Evolutionary conservation across 2,888 invertebrate genomes (phyloP).

Genomic region (Rapana venosa): DNA sequence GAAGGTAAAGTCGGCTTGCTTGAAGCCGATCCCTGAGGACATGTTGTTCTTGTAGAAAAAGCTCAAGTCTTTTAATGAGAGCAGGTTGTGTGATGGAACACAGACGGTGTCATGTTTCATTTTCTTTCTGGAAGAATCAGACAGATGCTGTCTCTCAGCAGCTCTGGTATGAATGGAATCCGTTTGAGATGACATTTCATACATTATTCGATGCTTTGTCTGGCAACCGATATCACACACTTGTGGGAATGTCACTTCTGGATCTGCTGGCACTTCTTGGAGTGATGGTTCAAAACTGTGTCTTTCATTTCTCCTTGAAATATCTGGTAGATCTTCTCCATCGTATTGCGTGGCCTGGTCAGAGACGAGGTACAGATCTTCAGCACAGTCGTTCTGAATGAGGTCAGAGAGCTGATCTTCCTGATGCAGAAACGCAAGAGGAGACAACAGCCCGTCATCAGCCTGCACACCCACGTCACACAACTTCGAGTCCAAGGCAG

Average conservation of each 20-base stretch:
- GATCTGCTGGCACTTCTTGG: not conserved
- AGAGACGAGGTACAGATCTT: constrained; percentile 54
- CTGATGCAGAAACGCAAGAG: constrained; percentile 53
- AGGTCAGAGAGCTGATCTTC: constrained; percentile 49
- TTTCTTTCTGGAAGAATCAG: not conserved
- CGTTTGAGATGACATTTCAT: constrained; percentile 42
- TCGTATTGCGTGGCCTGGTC: constrained; percentile 60
- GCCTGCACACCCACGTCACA: constrained; percentile 47
- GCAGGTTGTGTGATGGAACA: not conserved
- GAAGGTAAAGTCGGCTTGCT: not conserved
- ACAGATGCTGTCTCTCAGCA: not conserved
- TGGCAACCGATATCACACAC: constrained; percentile 17
- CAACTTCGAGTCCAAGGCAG: not conserved
- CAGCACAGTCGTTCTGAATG: constrained; percentile 44
- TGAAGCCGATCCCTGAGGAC: not conserved
- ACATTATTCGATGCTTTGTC: constrained; percentile 1
- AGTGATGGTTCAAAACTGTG: not conserved
- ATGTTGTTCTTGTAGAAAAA: not conserved
- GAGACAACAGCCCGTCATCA: constrained; percentile 56
- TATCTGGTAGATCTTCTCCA: not conserved
- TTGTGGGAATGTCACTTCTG: not conserved
- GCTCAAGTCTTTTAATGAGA: not conserved
- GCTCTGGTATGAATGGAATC: not conserved
- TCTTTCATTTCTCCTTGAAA: no score
- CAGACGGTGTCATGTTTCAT: not conserved